A percentile compares a stretch with the other conserved stretches of the same genome.
Evolutionary conservation across 2,888 invertebrate genomes (phyloP).

Genomic region (Ectobius pallidus): DNA sequence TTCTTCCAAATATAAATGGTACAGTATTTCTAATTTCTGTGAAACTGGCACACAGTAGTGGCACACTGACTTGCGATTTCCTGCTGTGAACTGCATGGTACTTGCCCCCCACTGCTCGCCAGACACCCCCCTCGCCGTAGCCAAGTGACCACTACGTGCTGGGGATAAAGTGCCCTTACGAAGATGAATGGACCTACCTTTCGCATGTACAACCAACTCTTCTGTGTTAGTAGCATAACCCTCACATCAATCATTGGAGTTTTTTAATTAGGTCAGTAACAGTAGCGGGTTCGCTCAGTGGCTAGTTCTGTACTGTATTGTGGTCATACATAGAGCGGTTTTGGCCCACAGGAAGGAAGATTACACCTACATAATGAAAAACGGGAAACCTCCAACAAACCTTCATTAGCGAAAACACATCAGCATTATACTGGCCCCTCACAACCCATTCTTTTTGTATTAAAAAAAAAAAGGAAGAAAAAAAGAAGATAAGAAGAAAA

Average conservation of each 20-base stretch:
- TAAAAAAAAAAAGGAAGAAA: too few relatives aligned
- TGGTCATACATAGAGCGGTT: neutral
- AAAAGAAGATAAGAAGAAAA: too few relatives aligned
- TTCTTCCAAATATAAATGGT: too few relatives aligned
- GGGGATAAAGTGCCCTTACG: neutral
- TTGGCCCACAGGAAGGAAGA: neutral
- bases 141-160: neutral
- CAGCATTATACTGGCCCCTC: too few relatives aligned
- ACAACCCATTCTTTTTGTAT: too few relatives aligned
- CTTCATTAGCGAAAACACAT: too few relatives aligned
- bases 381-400: neutral
- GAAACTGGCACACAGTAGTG: too few relatives aligned
- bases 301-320: slow-evolving; percentile 4
- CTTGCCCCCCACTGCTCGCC: too few relatives aligned
- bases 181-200: slow-evolving; percentile 15
- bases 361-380: neutral
- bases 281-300: neutral
- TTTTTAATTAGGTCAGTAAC: slow-evolving; percentile 21
- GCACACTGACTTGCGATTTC: too few relatives aligned
- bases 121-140: too few relatives aligned
- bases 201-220: neutral
- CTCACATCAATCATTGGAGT: neutral
- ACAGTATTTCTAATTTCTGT: too few relatives aligned
- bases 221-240: neutral
- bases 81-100: too few relatives aligned